A percentile compares a stretch with the other conserved stretches of the same genome.
Evolutionary conservation across 2,888 invertebrate genomes (phyloP).

Genomic region (Cryptophagus acutangulus): DNA sequence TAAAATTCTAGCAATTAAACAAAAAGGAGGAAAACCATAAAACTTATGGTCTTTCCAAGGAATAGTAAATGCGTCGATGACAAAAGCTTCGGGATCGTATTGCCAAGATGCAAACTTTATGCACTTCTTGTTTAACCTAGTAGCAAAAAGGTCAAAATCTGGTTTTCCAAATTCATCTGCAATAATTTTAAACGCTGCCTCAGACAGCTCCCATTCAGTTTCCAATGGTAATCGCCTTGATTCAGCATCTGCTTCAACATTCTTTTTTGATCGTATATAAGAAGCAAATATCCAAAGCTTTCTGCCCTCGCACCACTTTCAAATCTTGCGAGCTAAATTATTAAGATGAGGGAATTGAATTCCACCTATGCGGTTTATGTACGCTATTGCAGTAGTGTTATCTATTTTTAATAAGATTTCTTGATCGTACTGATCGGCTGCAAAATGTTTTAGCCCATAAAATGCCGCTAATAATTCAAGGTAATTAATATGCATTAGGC

Average conservation of each 20-base stretch:
- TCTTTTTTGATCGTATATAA: constrained; percentile 23
- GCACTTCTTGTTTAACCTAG: constrained; percentile 19
- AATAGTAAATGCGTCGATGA: constrained; percentile 23
- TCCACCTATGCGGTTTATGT: constrained; percentile 23
- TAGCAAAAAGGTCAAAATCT: constrained; percentile 20
- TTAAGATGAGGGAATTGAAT: constrained; percentile 22
- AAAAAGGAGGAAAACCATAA: too few species aligned
- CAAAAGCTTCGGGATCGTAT: constrained; percentile 17
- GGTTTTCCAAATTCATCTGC: constrained; percentile 10
- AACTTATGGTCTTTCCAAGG: constrained; percentile 21
- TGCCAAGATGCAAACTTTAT: constrained; percentile 20
- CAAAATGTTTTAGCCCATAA: constrained; percentile 17
- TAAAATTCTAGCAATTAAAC: too few species aligned
- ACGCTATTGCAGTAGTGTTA: constrained; percentile 21
- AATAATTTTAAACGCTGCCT: constrained; percentile 13
- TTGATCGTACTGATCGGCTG: constrained; percentile 4
- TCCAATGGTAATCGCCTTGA: constrained; percentile 13
- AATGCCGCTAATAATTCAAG: constrained; percentile 15
- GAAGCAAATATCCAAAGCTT: constrained; percentile 22
- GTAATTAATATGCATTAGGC: constrained; percentile 14
- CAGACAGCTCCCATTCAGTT: constrained; percentile 17
- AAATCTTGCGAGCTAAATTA: constrained; percentile 22
- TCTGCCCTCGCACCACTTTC: constrained; percentile 24
- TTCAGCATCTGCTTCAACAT: constrained; percentile 20
- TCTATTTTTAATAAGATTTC: constrained; percentile 15